phyloP scores from a whole-genome alignment of 2,113 vertebrate species.

The Ondatra zibethicus region DNA sequence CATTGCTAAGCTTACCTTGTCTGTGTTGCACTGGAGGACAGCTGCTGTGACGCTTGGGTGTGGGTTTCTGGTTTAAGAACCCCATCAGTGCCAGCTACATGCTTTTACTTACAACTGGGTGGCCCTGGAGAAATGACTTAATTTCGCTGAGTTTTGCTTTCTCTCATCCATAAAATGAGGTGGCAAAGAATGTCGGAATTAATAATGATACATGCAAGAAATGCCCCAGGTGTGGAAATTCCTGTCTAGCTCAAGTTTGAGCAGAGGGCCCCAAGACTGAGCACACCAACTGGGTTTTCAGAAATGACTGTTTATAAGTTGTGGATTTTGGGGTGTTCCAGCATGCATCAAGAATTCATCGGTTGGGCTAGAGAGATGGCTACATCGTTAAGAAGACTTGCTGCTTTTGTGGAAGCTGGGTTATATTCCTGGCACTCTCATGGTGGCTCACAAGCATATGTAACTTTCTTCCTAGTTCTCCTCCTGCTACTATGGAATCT shows the following conservation, averaged over 20 bases:
- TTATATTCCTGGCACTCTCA: background rate
- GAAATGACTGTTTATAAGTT: constrained; percentile 4
- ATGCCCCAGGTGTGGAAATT: background rate
- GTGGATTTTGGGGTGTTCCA: background rate
- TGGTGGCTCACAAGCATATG: background rate
- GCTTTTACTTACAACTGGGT: background rate
- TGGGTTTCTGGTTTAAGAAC: background rate
- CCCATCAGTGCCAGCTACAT: background rate
- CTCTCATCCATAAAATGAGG: background rate
- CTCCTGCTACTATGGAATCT: background rate
- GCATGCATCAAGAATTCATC: background rate
- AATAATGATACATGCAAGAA: background rate
- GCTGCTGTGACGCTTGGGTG: too few species aligned
- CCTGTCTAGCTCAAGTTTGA: background rate
- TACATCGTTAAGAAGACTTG: accelerated
- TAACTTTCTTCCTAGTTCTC: background rate
- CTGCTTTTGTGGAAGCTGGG: background rate
- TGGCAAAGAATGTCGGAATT: background rate
- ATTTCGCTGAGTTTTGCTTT: constrained; percentile 42
- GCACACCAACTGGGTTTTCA: background rate
- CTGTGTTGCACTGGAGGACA: background rate
- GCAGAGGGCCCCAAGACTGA: background rate
- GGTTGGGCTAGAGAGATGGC: background rate
- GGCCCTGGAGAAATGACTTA: background rate
- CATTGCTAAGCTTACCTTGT: background rate